A percentile compares a stretch with the other conserved stretches of the same genome.
phyloP scores from a whole-genome alignment of 1,140 invertebrate species.

The Pygmarrhopalites habei region DNA sequence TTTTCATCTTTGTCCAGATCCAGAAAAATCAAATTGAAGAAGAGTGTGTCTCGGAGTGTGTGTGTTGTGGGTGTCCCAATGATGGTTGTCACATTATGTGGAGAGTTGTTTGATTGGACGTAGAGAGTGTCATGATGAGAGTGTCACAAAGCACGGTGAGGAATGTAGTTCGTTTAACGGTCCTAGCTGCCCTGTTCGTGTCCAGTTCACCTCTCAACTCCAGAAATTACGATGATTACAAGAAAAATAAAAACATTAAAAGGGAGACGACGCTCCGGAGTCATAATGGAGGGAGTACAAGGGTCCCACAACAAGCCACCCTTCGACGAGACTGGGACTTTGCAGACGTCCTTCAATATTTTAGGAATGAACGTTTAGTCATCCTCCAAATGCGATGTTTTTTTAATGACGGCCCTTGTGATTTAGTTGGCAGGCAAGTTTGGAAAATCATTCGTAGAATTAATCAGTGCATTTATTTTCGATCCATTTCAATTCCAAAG shows the following conservation, averaged over 20 bases:
- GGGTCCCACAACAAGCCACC: conserved; percentile 9
- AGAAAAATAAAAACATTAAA: not conserved
- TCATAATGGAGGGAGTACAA: not conserved
- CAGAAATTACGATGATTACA: conserved; percentile 8
- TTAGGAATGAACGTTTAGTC: conserved; percentile 30
- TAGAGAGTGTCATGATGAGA: no score
- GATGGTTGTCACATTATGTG: no score
- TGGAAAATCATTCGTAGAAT: not conserved
- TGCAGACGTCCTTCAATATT: conserved; percentile 26
- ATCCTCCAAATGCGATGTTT: conserved; percentile 31
- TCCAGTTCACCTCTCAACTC: not conserved
- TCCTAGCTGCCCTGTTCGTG: not conserved
- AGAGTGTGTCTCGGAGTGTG: no score
- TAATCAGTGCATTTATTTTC: not conserved
- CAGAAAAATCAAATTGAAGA: no score
- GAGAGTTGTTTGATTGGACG: no score
- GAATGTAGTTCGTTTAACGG: not conserved
- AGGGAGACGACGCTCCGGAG: not conserved
- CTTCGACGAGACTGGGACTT: conserved; percentile 28
- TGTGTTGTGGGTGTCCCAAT: no score
- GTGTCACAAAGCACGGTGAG: no score
- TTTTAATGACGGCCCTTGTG: conserved; percentile 32
- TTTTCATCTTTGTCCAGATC: no score
- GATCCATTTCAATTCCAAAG: no score
- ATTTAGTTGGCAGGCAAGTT: conserved; percentile 23